phyloP scores from a whole-genome alignment of 1,140 invertebrate species.

The Zaprionus vittiger region DNA sequence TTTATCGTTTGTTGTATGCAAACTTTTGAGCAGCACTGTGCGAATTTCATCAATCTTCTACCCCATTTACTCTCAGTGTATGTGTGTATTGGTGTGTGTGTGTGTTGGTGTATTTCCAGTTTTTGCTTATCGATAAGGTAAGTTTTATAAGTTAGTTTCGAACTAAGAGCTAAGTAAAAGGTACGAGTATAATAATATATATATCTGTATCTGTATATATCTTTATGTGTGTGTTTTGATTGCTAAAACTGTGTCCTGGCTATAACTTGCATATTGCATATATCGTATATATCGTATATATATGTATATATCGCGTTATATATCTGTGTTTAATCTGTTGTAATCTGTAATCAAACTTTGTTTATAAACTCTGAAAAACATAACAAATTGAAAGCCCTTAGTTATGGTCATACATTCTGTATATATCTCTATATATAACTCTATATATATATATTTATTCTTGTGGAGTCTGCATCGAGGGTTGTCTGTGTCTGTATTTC shows the following conservation, averaged over 20 bases:
- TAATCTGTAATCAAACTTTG: constrained; percentile 54
- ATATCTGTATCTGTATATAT: constrained; percentile 41
- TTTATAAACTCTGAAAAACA: constrained; percentile 83
- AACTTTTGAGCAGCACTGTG: constrained; percentile 81
- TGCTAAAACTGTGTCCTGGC: constrained; percentile 38
- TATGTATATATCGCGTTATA: constrained; percentile 33
- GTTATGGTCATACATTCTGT: constrained; percentile 34
- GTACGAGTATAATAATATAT: constrained; percentile 78
- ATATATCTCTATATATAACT: constrained; percentile 32
- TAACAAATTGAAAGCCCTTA: constrained; percentile 83
- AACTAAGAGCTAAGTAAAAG: constrained; percentile 76
- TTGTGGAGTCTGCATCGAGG: constrained; percentile 16
- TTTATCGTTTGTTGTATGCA: constrained; percentile 71
- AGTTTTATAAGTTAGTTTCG: constrained; percentile 52
- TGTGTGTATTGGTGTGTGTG: not conserved
- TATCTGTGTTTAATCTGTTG: constrained; percentile 45
- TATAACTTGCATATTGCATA: constrained; percentile 44
- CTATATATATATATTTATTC: constrained; percentile 28
- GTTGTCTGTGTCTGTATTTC: constrained; percentile 13
- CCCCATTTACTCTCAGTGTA: constrained; percentile 18
- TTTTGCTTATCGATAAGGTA: not conserved
- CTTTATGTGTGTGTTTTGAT: constrained; percentile 48
- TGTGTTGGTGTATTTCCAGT: not conserved
- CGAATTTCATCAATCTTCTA: constrained; percentile 51
- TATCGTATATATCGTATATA: constrained; percentile 21